These are phyloP conservation scores for Aphis gossypii DNA, from an alignment of 1,140 invertebrate genomes.

Conservation along the genomic window DNA sequence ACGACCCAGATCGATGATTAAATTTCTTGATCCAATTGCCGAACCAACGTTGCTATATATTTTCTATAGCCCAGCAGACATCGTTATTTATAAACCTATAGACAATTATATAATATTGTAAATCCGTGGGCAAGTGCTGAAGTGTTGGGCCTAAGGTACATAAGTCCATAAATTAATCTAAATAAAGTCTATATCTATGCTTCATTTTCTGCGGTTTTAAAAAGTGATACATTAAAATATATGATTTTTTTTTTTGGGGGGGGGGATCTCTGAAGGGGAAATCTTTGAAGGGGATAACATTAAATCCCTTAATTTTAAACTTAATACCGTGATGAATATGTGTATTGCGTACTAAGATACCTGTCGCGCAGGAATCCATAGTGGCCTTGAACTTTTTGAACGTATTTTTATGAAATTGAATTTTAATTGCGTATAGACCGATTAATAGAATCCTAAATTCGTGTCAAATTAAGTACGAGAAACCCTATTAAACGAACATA, in stretches of 20 bases:
- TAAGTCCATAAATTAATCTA: too few species aligned
- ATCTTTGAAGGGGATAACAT: neutral
- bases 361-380: neutral
- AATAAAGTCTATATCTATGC: too few species aligned
- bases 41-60: too few species aligned
- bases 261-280: too few species aligned
- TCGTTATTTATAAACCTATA: too few species aligned
- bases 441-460: neutral
- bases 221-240: neutral
- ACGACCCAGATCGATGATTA: too few species aligned
- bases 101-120: too few species aligned
- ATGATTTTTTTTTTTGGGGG: neutral
- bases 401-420: neutral
- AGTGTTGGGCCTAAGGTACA: too few species aligned
- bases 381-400: neutral
- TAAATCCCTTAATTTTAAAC: neutral
- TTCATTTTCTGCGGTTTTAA: neutral
- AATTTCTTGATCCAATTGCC: too few species aligned
- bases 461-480: neutral
- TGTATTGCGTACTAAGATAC: neutral
- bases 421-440: neutral
- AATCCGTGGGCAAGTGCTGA: too few species aligned
- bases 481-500: neutral
- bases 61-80: too few species aligned
- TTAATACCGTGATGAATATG: neutral